These are phyloP conservation scores for Idaea biselata DNA, from an alignment of 2,888 invertebrate genomes.

Conservation along the genomic window DNA sequence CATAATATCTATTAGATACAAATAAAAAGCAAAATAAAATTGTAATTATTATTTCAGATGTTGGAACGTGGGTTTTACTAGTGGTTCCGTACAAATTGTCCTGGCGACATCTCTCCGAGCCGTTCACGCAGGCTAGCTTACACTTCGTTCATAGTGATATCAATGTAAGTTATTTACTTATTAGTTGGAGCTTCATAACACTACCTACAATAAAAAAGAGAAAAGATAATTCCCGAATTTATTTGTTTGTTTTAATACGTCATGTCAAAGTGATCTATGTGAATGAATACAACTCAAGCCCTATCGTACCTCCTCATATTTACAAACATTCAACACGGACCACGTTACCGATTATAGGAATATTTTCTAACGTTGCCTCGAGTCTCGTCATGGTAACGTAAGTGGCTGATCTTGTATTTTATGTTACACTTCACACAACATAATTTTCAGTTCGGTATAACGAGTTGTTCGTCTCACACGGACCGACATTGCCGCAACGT, in stretches of 20 bases:
- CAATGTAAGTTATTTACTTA: conserved; percentile 44
- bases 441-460: conserved; percentile 61
- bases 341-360: too few relatives aligned
- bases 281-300: too few relatives aligned
- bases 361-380: too few relatives aligned
- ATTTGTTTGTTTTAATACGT: too few relatives aligned
- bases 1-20: too few relatives aligned
- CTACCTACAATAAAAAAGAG: neutral
- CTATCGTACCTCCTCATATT: too few relatives aligned
- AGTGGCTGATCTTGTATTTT: neutral
- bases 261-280: too few relatives aligned
- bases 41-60: conserved; percentile 34
- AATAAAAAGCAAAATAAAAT: neutral
- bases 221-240: too few relatives aligned
- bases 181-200: neutral
- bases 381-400: neutral
- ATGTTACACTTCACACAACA: neutral
- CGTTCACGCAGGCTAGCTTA: conserved; percentile 53
- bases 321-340: too few relatives aligned
- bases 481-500: conserved; percentile 51
- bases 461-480: conserved; percentile 47
- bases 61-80: conserved; percentile 55
- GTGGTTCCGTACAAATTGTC: conserved; percentile 51
- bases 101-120: conserved; percentile 53
- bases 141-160: conserved; percentile 44